These are phyloP conservation scores for Indicator indicator DNA, from an alignment of 2,113 vertebrate species.

Conservation along the genomic window DNA sequence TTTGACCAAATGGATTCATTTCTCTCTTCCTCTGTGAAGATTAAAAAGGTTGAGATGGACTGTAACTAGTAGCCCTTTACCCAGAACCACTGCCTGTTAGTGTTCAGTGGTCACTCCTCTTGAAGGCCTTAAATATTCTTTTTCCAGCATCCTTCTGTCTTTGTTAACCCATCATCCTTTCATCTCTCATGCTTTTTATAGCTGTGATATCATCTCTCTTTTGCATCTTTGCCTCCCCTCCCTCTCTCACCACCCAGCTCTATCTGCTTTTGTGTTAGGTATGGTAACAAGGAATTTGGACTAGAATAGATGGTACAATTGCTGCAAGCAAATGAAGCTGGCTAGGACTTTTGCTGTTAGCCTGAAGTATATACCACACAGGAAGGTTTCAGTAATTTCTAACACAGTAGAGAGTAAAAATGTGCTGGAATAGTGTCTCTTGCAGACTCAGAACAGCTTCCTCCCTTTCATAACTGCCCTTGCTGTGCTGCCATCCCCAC, in stretches of 20 bases:
- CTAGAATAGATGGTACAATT: background rate
- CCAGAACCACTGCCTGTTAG: background rate
- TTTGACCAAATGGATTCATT: background rate
- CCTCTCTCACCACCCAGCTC: background rate
- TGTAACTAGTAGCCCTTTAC: background rate
- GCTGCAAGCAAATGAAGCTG: background rate
- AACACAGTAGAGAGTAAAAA: background rate
- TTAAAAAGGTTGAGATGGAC: background rate
- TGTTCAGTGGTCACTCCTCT: background rate
- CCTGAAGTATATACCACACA: background rate
- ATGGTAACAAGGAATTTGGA: background rate
- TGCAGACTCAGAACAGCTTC: background rate
- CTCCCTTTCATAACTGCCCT: background rate
- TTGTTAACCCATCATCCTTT: background rate
- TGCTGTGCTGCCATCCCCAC: background rate
- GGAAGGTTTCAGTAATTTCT: conserved; percentile 2
- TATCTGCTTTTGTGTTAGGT: background rate
- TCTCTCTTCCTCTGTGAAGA: background rate
- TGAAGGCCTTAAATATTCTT: background rate
- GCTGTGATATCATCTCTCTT: background rate
- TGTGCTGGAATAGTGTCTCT: background rate
- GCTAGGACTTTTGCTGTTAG: background rate
- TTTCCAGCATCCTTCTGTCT: background rate
- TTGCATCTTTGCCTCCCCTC: background rate
- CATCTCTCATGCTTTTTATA: background rate